These are phyloP conservation scores for Riptortus pedestris DNA, from an alignment of 1,140 invertebrate species.

Conservation along the genomic window DNA sequence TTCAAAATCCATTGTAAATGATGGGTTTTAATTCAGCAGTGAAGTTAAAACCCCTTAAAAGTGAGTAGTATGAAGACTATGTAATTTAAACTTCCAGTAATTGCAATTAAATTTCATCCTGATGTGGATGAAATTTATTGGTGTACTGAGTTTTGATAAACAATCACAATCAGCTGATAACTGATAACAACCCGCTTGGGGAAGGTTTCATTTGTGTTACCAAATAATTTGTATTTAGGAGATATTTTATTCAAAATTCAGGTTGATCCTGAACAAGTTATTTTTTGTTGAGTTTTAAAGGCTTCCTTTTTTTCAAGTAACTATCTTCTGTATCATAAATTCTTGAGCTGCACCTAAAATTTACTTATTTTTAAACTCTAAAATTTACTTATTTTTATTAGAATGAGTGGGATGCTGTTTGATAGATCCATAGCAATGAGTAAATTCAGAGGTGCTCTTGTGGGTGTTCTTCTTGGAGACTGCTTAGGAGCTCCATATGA, in stretches of 20 bases:
- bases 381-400: background rate
- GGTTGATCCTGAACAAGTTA: too few species aligned
- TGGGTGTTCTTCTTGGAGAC: conserved; percentile 60
- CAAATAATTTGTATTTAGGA: too few species aligned
- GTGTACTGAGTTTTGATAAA: background rate
- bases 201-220: conserved; percentile 4
- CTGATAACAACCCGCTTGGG: background rate
- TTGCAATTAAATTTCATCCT: too few species aligned
- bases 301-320: too few species aligned
- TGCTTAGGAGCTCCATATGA: conserved; percentile 62
- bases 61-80: too few species aligned
- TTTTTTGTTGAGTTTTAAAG: too few species aligned
- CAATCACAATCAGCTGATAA: conserved; percentile 3
- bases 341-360: too few species aligned
- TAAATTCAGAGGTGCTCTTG: conserved; percentile 55
- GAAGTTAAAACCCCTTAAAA: too few species aligned
- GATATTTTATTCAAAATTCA: too few species aligned
- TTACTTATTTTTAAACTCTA: too few species aligned
- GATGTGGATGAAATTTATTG: conserved; percentile 9
- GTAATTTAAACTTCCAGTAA: too few species aligned
- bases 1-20: conserved; percentile 29
- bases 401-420: background rate
- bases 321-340: too few species aligned
- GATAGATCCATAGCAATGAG: background rate
- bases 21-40: background rate